Evolutionary conservation across 2,113 vertebrate species (phyloP).

Genomic region (Coptodon bakossiorum): DNA sequence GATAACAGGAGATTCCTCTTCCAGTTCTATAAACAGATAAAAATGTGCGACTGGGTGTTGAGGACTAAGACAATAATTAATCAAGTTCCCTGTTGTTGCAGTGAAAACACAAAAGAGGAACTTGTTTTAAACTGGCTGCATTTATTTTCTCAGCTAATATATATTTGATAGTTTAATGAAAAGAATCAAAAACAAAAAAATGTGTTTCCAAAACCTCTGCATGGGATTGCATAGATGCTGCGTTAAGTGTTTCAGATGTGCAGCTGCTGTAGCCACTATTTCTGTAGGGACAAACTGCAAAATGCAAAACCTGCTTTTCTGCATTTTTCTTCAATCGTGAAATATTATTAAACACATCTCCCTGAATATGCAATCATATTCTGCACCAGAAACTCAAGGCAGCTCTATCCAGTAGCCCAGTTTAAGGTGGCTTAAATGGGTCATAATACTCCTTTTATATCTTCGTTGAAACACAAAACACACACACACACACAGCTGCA

Average conservation of each 20-base stretch:
- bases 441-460: slow-evolving; percentile 1
- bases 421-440: slow-evolving; percentile 15
- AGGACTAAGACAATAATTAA: neutral
- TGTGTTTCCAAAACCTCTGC: neutral
- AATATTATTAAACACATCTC: neutral
- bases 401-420: neutral
- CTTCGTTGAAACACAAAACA: neutral
- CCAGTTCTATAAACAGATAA: slow-evolving; percentile 75
- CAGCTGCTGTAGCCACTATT: neutral
- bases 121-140: neutral
- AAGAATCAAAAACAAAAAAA: neutral
- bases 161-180: neutral
- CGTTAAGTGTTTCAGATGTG: neutral
- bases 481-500: neutral
- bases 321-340: neutral
- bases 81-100: neutral
- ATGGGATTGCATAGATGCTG: neutral
- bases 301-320: neutral
- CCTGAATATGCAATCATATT: neutral
- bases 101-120: neutral
- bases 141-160: neutral
- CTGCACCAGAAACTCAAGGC: neutral
- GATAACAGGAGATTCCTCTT: slow-evolving; percentile 96
- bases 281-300: neutral
- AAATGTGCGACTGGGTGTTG: neutral